These are phyloP conservation scores for Sarcophilus harrisii DNA, from an alignment of 2,797 vertebrate species.

Conservation along the genomic window DNA sequence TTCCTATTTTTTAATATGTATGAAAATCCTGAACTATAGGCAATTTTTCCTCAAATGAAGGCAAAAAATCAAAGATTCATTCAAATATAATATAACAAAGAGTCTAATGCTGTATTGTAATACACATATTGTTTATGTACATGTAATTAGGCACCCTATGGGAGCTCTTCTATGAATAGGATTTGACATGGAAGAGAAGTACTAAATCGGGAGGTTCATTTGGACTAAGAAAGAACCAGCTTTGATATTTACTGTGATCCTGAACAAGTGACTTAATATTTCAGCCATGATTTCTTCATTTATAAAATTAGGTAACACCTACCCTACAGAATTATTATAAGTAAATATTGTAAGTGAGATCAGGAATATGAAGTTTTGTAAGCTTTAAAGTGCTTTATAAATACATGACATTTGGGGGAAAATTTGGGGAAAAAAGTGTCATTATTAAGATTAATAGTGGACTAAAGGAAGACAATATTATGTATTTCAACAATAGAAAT, in stretches of 20 bases:
- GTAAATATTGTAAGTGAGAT: background rate
- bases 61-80: background rate
- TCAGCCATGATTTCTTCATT: background rate
- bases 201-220: background rate
- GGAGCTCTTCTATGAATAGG: background rate
- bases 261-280: background rate
- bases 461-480: background rate
- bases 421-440: background rate
- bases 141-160: background rate
- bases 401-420: background rate
- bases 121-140: no score
- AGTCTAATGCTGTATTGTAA: background rate
- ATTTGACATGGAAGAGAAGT: background rate
- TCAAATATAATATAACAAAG: background rate
- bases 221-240: background rate
- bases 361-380: background rate
- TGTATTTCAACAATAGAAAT: background rate
- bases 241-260: background rate
- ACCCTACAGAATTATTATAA: background rate
- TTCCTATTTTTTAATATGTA: background rate
- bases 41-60: constrained; percentile 14
- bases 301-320: background rate
- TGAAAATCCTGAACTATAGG: background rate
- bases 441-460: background rate
- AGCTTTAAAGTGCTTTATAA: background rate